phyloP scores from a whole-genome alignment of 2,113 vertebrate genomes.

The Aix galericulata region DNA sequence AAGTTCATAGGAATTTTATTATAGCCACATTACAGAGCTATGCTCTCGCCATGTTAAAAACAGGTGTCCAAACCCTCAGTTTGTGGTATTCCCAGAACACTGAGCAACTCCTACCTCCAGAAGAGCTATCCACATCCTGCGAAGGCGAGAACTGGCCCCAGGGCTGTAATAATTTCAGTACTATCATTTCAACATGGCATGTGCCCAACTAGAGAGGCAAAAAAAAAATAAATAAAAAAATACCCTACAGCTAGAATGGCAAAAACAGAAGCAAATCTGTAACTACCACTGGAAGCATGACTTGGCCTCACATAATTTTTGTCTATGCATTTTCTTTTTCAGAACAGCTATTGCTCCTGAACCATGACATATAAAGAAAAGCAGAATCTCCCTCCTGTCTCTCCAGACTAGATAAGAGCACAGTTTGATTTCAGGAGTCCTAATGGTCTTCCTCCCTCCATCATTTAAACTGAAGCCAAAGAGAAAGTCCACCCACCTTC shows the following conservation, averaged over 20 bases:
- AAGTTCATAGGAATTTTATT: neutral
- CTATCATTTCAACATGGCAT: neutral
- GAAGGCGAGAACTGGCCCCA: neutral
- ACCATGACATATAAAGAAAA: neutral
- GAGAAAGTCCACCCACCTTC: neutral
- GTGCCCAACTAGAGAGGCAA: neutral
- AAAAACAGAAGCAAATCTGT: neutral
- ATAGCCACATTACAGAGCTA: neutral
- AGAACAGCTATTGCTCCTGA: neutral
- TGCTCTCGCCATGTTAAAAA: neutral
- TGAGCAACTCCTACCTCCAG: neutral
- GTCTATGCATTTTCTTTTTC: neutral
- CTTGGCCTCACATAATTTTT: neutral
- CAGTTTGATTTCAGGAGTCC: neutral
- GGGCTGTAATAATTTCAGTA: neutral
- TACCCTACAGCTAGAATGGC: neutral
- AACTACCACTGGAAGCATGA: neutral
- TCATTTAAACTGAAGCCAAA: neutral
- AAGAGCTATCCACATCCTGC: neutral
- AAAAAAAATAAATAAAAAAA: neutral
- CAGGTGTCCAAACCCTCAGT: neutral
- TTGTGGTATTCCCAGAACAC: neutral
- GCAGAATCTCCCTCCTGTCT: neutral
- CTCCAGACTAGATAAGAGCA: neutral
- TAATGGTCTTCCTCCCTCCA: neutral